Evolutionary conservation across 2,113 vertebrate species (phyloP), one percentile per base, ranked within the genome.

Genomic region (Calonectris borealis): DNA sequence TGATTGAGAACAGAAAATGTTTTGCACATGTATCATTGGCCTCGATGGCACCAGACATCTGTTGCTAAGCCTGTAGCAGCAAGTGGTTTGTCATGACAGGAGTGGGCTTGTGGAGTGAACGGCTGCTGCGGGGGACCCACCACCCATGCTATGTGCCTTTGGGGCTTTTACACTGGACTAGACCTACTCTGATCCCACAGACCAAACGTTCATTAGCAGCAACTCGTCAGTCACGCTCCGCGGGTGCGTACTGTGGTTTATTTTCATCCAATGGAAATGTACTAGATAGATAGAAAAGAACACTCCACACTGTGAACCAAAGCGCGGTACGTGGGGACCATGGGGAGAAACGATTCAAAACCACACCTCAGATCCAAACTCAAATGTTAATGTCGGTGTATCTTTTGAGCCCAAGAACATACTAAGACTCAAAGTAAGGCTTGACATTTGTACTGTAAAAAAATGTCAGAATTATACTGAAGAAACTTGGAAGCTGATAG

Each of bases 221-320:
- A 72, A 3, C 21, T n/a, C 4, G 0, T 40, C 42, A 34, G 1
- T 7, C 5, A 2, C 7, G 8, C 36, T 95, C 26, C 72, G 64
- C 19, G 32, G 1, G 2, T 32, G 8, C 6, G 0, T 42, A 25
- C 38, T 38, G 48, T 51, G 25, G 18, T 77, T 91, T 58, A 12
- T 71, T 62, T 71, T 61, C 27, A 58, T 40, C 36, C 32, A 7
- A 1, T 60, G 16, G 26, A 75, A 79, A 64, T 22, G n/a, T 17
- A 40, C 6, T 19, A 61, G 26, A 3, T 51, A 40, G 49, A 51
- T 26, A 57, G 54, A 86, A 73, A 40, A 15, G 4, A 66, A 58
- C 32, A 6, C 29, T 83, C 31, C 15, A 36, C 5, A 4, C 18
- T 26, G 16, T 36, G 64, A 86, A 88, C 10, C 12, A 20, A 75